A percentile compares a stretch with the other conserved stretches of the same genome.
Conservation (phyloP, 2,888 invertebrate genomes). For the Lithophane socia region DNA sequence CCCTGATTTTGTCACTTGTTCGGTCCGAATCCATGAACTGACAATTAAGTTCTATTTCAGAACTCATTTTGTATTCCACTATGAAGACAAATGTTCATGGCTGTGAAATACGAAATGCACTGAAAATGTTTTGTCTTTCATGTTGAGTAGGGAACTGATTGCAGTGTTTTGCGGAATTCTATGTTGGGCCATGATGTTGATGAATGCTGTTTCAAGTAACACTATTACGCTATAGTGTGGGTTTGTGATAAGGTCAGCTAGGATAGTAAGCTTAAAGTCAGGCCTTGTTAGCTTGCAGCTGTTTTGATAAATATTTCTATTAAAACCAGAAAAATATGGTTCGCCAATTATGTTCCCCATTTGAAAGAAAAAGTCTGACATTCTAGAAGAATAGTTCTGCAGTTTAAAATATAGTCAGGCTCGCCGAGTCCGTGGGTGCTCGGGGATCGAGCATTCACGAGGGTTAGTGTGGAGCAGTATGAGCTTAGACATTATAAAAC, state of each 20-base stretch:
- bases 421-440: not conserved
- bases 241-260: not conserved
- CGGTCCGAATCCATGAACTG: not conserved
- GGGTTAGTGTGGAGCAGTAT: not conserved
- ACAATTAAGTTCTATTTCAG: constrained; percentile 12
- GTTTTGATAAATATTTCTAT: not conserved
- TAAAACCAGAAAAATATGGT: not conserved
- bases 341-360: not conserved
- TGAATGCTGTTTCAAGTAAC: not conserved
- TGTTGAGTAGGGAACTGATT: constrained; percentile 3
- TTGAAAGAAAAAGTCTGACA: not conserved
- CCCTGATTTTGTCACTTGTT: constrained; percentile 26
- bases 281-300: not conserved
- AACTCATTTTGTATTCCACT: constrained; percentile 33
- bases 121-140: not conserved
- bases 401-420: not conserved
- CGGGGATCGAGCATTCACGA: not conserved
- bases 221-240: too few species aligned
- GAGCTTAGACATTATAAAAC: not conserved
- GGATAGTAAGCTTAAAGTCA: not conserved
- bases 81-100: constrained; percentile 1
- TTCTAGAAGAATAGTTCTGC: not conserved
- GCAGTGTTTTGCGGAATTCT: constrained; percentile 4
- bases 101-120: constrained; percentile 31
- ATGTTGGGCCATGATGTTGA: not conserved